A percentile compares a stretch with the other conserved stretches of the same genome.
Evolutionary conservation across 2,797 vertebrate genomes (phyloP).

Genomic region (Tokudaia muenninki): DNA sequence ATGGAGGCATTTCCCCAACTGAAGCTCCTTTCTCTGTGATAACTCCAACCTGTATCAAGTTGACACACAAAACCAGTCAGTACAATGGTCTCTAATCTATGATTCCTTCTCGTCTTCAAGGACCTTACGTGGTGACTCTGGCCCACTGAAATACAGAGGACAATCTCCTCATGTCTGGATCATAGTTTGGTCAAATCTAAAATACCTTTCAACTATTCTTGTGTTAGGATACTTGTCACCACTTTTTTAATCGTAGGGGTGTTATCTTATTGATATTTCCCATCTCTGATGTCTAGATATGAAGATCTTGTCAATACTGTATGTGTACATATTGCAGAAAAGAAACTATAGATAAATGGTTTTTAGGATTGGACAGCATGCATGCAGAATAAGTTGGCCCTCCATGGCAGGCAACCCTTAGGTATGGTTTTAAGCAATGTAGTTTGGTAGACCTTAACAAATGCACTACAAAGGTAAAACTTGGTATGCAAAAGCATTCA

Average conservation of each 20-base stretch:
- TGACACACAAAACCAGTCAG: too few species aligned
- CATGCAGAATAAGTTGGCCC: background rate
- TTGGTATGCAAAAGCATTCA: conserved; percentile 33
- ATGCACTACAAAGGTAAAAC: conserved; percentile 41
- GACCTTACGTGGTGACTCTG: background rate
- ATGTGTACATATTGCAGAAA: background rate
- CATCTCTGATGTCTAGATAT: background rate
- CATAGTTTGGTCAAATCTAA: conserved; percentile 2
- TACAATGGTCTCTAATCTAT: background rate
- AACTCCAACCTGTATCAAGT: too few species aligned
- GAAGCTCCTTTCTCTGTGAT: too few species aligned
- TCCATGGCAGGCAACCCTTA: background rate
- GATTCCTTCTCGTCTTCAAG: background rate
- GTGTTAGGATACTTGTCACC: background rate
- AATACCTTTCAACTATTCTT: background rate
- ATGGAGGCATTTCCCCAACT: too few species aligned
- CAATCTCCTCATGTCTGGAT: background rate
- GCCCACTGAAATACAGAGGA: background rate
- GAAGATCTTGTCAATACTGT: background rate
- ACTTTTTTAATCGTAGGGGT: background rate
- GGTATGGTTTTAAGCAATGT: background rate
- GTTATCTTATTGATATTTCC: background rate
- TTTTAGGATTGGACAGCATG: background rate
- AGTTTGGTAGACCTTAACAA: conserved; percentile 19
- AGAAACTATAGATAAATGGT: background rate